Evolutionary conservation across 2,113 vertebrate genomes (phyloP), one percentile per base, ranked within the genome.

Genomic region (Ellobius talpinus): DNA sequence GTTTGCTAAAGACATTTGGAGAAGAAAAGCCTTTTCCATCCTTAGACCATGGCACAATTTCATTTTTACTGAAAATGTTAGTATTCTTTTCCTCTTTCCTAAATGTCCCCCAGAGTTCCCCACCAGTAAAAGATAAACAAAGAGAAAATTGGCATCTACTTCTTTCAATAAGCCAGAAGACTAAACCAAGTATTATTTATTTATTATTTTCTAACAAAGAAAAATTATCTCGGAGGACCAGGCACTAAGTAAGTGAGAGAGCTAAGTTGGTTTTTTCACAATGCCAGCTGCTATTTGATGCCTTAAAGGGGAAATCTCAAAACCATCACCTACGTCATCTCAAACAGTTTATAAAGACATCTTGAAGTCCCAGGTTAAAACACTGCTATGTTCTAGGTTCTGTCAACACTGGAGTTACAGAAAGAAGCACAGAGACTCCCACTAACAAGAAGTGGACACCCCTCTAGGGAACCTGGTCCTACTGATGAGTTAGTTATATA

Each of bases 31-130:
- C 39, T 77, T 96, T 97, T 90, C 63, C 66, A 65, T 68, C 90
- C 92, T 93, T 68, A 77, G 55, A 90, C 33, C 55, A 50, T 12
- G 4, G 14, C 65, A 78, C 42, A 79, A 63, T 87, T 97, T 91
- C 66, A 91, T 92, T 93, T 95, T 96, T 86, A 88, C 90, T 68
- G 47, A 96, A 88, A 65, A 29, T 68, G 39, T 63, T 91, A 76
- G 55, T 42, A 70, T 65, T 3, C 87, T 90, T 87, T 63, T 73
- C 42, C 73, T 84, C 36, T 93, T 92, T 96, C 65, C 63, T 26
- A 89, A 91, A 42, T 93, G 39, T 42, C 29, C 47, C 33, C 70
- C 61, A 33, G 82, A 77, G 39, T 65, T 36, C 68, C 63, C 55
- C 31, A 87, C 55, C 87, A 88, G 68, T 93, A 86, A 81, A 86